Conservation (phyloP, 2,113 vertebrate species). For the human region GRCh38 chr5:37566001-37566500, state of each 20-base stretch:
- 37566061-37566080: not conserved
- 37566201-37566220: slow-evolving; percentile 21
- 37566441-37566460: not conserved
- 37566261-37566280: not conserved
- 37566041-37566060: not conserved
- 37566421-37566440: slow-evolving; percentile 44
- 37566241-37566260: not conserved
- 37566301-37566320: not conserved
- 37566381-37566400: not conserved
- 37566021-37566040: not conserved
- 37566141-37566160: not conserved
- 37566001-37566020: not conserved
- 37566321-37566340: not conserved
- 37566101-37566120: not conserved
- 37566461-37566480: not conserved
- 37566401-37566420: slow-evolving; percentile 28
- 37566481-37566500: slow-evolving; percentile 25
- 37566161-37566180: slow-evolving; percentile 42
- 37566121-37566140: not conserved
- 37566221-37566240: slow-evolving; percentile 18
- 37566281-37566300: slow-evolving; percentile 22
- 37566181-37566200: not conserved
- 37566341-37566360: not conserved
- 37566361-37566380: not conserved
- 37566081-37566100: not conserved